Evolutionary conservation across 2,888 invertebrate genomes (phyloP), one percentile per base, ranked within the genome.

Genomic region (Atherix ibis): DNA sequence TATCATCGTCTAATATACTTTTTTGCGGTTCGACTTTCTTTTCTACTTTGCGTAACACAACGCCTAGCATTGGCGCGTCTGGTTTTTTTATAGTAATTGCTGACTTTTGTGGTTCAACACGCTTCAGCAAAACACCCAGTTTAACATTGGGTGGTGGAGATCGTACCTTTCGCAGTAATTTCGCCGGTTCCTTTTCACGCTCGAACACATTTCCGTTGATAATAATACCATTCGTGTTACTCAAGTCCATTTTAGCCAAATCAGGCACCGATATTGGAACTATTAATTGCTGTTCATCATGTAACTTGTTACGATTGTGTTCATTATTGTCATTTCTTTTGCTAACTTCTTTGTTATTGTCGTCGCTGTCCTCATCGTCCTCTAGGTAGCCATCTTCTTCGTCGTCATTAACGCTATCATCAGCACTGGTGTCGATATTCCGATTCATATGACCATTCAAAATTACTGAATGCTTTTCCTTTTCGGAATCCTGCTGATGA

Each of bases 1-100:
- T 53, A 37, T 59, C 58, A 37, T 59, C 58, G 27, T 59, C 60
- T 9, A 59, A 41, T 12, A 59, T 55, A 37, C 61, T 59, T 40
- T 61, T 61, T 14, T 53, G 51, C 0, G 54, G 56, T 32, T 43
- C 52, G 2, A 42, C 43, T 42, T 61, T 61, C 41, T 54, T 56
- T 24, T 59, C 58, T 4, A 59, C 58, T 19, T 51, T 52, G 5
- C 60, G 58, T 28, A 60, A 38, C 0, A 60, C 62, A 2, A 59
- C 62, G 9, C 59, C 59, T 35, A 60, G 40, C 54, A 56, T 54
- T 17, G 58, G 58, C 0, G 45, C 48, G 4, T 55, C 53, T 17
- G 50, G 50, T 30, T 54, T 57, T 38, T 58, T 59, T 2, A 60
- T 48, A 4, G 49, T 44, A 2, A 60, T 47, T 6, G 53, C 49